Evolutionary conservation across 2,888 invertebrate genomes (phyloP), one percentile per base, ranked within the genome.

Genomic region (Latrodectus elegans): DNA sequence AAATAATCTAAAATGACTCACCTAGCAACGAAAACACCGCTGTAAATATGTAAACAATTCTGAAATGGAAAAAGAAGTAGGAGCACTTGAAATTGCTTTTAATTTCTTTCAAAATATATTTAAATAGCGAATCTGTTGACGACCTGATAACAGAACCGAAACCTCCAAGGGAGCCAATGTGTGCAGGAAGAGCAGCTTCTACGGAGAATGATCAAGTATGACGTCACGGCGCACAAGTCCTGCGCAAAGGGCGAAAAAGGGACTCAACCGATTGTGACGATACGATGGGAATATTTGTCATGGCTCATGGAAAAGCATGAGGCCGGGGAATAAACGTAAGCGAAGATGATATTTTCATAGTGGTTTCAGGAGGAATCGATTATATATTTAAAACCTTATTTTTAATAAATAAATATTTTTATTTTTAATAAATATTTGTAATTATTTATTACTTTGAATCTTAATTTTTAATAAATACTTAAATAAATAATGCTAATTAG

Each of bases 161-260:
- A 77, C 51, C 71, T 71, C 51, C 15, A 53, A 22, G 67, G 75
- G 52, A 67, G 70, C 38, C 38, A 38, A 38, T 38, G 38, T 38
- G 38, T 38, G 38, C 38, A 38, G 38, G 6, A 38, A 38, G 38
- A 38, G 38, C 4, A 38, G 68, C 67, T 74, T 67, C 67, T 26
- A 51, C 85, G 64, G 85, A 85, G 79, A 53, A 75, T 79, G 85
- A 85, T 85, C 55, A 49, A 26, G 71, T 11, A 68, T 85, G 74
- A 85, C 85, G 79, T 85, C 79, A 85, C 52, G 12, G 79, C 85
- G 74, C 79, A 70, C 60, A 17, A 60, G 8, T 12, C 51, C 12
- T 80, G 85, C 79, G 85, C 85, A 80, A 70, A 68, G 15, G 14
- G 70, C 49, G 51, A 10, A 49, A 82, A 82, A 49, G 14, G 75